Evolutionary conservation across 2,888 invertebrate species (phyloP).

Genomic region (Automeris io): DNA sequence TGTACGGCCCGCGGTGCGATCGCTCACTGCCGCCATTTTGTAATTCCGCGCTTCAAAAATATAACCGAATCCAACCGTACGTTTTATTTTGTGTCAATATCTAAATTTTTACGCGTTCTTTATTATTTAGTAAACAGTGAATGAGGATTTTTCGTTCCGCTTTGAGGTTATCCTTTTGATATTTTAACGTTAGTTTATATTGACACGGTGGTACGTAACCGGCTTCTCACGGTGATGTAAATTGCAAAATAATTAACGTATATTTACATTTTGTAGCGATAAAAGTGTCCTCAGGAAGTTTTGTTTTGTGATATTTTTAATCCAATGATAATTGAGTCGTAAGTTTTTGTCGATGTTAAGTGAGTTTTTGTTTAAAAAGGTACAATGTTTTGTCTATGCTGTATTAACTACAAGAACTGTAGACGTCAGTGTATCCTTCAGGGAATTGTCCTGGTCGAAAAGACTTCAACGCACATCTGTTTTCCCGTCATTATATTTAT

Average conservation of each 20-base stretch:
- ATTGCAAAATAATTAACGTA: constrained; percentile 60
- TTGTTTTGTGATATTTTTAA: constrained; percentile 34
- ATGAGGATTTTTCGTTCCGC: constrained; percentile 18
- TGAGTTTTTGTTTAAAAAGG: constrained; percentile 12
- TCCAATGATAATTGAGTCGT: constrained; percentile 20
- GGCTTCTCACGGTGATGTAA: constrained; percentile 47
- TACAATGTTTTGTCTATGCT: constrained; percentile 6
- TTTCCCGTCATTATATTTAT: no score
- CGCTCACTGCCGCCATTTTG: constrained; percentile 54
- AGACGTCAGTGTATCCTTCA: no score
- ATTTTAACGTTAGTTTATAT: constrained; percentile 37
- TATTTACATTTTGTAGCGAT: constrained; percentile 34
- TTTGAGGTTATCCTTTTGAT: constrained; percentile 17
- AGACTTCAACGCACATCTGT: constrained; percentile 1
- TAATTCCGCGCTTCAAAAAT: constrained; percentile 48
- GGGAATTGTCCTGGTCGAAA: background rate
- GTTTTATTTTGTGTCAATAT: constrained; percentile 35
- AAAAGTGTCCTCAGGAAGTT: constrained; percentile 31
- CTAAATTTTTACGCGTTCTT: constrained; percentile 25
- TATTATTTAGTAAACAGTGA: constrained; percentile 12
- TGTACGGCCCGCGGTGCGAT: constrained; percentile 64
- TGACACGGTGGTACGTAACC: constrained; percentile 24
- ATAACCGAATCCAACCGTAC: constrained; percentile 41
- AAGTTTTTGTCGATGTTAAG: constrained; percentile 28
- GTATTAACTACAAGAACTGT: background rate